Conservation (phyloP, 1,140 invertebrate species). For the Andricus grossulariae region DNA sequence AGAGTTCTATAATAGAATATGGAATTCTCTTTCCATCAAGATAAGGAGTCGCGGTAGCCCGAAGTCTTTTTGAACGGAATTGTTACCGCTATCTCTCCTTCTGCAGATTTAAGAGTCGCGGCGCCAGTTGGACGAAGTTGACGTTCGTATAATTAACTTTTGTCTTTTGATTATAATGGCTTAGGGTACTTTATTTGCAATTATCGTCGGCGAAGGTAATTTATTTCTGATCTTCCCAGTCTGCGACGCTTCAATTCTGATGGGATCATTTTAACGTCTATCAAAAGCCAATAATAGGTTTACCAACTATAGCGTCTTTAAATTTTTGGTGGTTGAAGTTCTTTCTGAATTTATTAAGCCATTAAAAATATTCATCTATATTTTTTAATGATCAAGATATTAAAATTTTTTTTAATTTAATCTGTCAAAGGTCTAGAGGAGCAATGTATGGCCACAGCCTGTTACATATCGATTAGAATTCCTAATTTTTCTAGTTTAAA, state of each 20-base stretch:
- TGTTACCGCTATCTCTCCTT: constrained; percentile 9
- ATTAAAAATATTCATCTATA: no score
- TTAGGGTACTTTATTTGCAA: not conserved
- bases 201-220: constrained; percentile 1
- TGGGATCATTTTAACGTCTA: not conserved
- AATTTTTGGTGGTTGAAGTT: no score
- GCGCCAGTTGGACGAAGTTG: not conserved
- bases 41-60: constrained; percentile 13
- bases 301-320: no score
- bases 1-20: not conserved
- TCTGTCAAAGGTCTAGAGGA: no score
- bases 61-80: constrained; percentile 13
- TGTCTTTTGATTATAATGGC: constrained; percentile 13
- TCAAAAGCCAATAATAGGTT: not conserved
- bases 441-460: no score
- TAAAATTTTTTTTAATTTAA: no score
- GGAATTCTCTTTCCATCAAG: constrained; percentile 1
- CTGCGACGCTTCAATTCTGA: not conserved
- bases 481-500: no score
- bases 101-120: constrained; percentile 22
- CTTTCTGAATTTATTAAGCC: no score
- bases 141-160: constrained; percentile 25
- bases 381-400: no score
- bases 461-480: no score
- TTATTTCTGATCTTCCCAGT: not conserved